phyloP scores from a whole-genome alignment of 1,140 invertebrate genomes.

The Drosophila nigromelanica region DNA sequence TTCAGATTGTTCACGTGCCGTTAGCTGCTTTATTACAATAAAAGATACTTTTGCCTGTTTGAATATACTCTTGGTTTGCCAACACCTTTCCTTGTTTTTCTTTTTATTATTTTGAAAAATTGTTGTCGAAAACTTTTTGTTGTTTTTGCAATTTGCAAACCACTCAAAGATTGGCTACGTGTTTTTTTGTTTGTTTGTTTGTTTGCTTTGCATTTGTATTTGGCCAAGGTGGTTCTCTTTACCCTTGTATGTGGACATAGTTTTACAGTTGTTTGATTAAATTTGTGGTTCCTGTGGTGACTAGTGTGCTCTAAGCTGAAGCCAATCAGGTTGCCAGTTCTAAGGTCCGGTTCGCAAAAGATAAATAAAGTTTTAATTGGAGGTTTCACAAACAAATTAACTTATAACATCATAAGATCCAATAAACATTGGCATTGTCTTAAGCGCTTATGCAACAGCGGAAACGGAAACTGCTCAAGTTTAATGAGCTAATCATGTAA shows the following conservation, averaged over 20 bases:
- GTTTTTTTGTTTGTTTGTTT: slow-evolving; percentile 18
- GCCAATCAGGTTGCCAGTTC: slow-evolving; percentile 30
- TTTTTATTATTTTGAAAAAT: slow-evolving; percentile 49
- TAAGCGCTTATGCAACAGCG: background rate
- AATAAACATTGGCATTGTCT: slow-evolving; percentile 15
- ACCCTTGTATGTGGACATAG: slow-evolving; percentile 21
- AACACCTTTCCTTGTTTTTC: slow-evolving; percentile 31
- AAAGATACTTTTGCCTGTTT: slow-evolving; percentile 57
- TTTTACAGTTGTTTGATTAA: slow-evolving; percentile 67
- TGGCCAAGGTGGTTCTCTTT: slow-evolving; percentile 20
- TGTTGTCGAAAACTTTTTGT: slow-evolving; percentile 66
- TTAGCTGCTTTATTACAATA: slow-evolving; percentile 66
- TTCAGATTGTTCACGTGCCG: slow-evolving; percentile 37
- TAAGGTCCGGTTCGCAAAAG: slow-evolving; percentile 15
- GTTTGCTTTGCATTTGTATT: slow-evolving; percentile 17
- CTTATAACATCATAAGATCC: slow-evolving; percentile 9
- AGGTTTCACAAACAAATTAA: slow-evolving; percentile 17
- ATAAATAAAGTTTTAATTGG: slow-evolving; percentile 74
- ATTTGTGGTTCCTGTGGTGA: slow-evolving; percentile 47
- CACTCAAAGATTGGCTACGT: slow-evolving; percentile 44
- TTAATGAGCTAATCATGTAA: background rate
- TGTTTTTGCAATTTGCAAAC: slow-evolving; percentile 47
- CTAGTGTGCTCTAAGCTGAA: background rate
- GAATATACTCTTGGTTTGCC: slow-evolving; percentile 33
- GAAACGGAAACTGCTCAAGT: slow-evolving; percentile 24